Evolutionary conservation across 35 echinoderm and acorn worm species (phyloP).

Genomic region (Ophiothrix spiculata): DNA sequence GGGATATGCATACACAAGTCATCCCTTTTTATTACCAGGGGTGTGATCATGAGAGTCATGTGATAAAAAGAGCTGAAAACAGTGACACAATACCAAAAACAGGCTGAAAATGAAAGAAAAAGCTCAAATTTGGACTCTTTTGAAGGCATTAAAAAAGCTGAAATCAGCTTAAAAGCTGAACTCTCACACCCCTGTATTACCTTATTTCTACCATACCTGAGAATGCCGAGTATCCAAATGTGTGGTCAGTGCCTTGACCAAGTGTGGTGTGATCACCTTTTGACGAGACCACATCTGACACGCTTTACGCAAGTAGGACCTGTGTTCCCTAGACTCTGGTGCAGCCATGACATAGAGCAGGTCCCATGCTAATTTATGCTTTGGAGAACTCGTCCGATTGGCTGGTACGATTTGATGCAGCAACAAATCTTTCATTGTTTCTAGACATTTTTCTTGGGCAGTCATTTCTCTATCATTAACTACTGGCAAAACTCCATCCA

Average conservation of each 20-base stretch:
- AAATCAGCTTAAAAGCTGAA: too few relatives aligned
- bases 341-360: slow-evolving; percentile 39
- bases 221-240: slow-evolving; percentile 58
- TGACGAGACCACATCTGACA: slow-evolving; percentile 79
- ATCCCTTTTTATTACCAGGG: too few relatives aligned
- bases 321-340: slow-evolving; percentile 46
- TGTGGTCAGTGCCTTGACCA: slow-evolving; percentile 56
- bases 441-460: slow-evolving; percentile 79
- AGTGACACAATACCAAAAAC: too few relatives aligned
- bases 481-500: slow-evolving; percentile 63
- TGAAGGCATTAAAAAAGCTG: too few relatives aligned
- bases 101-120: too few relatives aligned
- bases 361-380: slow-evolving; percentile 61
- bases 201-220: slow-evolving; percentile 73
- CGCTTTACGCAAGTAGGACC: slow-evolving; percentile 76
- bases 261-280: slow-evolving; percentile 46
- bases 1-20: too few relatives aligned
- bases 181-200: slow-evolving; percentile 44
- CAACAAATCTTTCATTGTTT: slow-evolving; percentile 33
- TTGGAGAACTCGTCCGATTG: slow-evolving; percentile 20
- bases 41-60: too few relatives aligned
- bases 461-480: slow-evolving; percentile 71
- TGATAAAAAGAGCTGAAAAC: too few relatives aligned
- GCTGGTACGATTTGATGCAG: slow-evolving; percentile 20
- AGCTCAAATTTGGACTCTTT: too few relatives aligned